A percentile compares a stretch with the other conserved stretches of the same genome.
These are phyloP conservation scores for Budorcas taxicolor DNA, from an alignment of 2,113 vertebrate species.

Conservation along the genomic window DNA sequence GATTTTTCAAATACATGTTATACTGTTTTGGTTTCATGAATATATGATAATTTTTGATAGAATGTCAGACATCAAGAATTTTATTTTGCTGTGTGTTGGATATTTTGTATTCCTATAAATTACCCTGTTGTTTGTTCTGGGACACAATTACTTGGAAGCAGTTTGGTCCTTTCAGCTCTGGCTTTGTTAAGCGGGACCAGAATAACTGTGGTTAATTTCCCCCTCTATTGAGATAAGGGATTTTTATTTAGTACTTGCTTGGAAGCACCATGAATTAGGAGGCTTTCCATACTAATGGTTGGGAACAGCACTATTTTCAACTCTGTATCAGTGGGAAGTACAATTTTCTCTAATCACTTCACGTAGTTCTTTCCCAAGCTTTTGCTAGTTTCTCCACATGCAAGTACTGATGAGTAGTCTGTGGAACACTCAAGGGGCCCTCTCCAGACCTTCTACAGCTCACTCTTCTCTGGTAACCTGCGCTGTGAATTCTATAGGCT, in stretches of 20 bases:
- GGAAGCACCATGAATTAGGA: background rate
- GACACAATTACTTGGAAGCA: background rate
- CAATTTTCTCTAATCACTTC: background rate
- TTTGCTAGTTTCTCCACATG: background rate
- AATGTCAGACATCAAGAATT: background rate
- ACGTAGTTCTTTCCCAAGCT: background rate
- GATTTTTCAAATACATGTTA: background rate
- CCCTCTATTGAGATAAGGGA: background rate
- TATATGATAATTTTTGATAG: background rate
- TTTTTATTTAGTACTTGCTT: background rate
- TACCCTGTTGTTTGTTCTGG: background rate
- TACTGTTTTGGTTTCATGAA: background rate
- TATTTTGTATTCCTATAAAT: background rate
- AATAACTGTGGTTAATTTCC: background rate
- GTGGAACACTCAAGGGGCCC: background rate
- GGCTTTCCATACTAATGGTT: background rate
- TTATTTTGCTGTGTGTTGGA: background rate
- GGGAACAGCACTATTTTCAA: background rate
- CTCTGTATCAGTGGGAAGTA: background rate
- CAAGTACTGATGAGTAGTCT: background rate
- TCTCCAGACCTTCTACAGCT: background rate
- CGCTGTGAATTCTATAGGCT: background rate
- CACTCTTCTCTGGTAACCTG: background rate
- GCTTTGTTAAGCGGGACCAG: background rate
- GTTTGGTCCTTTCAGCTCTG: background rate